phyloP scores from a whole-genome alignment of 2,113 vertebrate genomes.

The Tachycineta bicolor region DNA sequence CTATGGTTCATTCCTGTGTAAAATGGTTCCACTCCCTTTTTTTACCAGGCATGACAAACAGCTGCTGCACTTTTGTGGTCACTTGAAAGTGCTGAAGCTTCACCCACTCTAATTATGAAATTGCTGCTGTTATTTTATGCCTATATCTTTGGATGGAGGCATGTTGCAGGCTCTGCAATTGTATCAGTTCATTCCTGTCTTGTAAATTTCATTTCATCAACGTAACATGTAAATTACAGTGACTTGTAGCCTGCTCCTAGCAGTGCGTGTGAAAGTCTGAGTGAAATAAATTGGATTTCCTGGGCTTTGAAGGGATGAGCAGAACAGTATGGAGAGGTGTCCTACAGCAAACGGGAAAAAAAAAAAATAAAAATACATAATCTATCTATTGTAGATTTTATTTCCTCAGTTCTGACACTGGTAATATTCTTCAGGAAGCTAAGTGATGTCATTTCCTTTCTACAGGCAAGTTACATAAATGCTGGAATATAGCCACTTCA shows the following conservation, averaged over 20 bases:
- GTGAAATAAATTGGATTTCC: neutral
- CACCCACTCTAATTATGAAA: neutral
- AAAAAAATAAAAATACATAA: neutral
- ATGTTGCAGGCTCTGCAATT: neutral
- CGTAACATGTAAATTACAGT: neutral
- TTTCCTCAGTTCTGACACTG: constrained; percentile 55
- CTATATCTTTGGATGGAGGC: neutral
- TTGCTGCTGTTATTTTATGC: neutral
- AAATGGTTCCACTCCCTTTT: neutral
- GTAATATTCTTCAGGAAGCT: constrained; percentile 75
- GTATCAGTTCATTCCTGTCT: neutral
- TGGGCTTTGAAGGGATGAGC: neutral
- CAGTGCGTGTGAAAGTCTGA: fast-evolving
- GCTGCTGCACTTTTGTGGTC: neutral
- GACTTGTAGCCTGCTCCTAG: neutral
- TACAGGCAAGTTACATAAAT: constrained; percentile 76
- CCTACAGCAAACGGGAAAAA: neutral
- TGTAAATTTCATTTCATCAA: neutral
- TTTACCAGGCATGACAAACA: neutral
- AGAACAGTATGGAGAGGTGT: neutral
- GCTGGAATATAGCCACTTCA: constrained; percentile 71
- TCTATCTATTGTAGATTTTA: constrained; percentile 59
- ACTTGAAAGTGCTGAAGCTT: neutral
- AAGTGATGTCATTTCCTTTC: constrained; percentile 79
- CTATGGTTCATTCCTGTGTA: neutral